Conservation (phyloP, 2,113 vertebrate genomes). For the Pachycephala philippinensis region DNA sequence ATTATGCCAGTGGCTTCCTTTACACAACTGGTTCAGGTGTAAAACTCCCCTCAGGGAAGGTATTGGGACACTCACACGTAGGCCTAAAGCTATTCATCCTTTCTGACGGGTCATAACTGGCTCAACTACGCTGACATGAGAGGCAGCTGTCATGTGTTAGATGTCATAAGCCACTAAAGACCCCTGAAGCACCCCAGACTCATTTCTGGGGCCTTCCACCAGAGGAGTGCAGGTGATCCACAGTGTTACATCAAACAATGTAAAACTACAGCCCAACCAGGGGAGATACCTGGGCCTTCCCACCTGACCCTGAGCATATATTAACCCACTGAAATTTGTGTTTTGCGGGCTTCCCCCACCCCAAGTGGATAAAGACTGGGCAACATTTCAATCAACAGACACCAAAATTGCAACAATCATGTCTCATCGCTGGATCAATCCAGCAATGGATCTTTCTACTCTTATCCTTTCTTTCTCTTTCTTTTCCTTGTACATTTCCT, state of each 20-base stretch:
- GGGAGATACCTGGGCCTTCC: not conserved
- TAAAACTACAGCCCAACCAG: not conserved
- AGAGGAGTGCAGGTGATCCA: not conserved
- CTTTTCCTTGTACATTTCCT: not conserved
- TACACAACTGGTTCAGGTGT: not conserved
- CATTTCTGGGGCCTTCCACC: not conserved
- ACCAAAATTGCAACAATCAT: not conserved
- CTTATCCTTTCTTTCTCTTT: not conserved
- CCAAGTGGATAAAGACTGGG: not conserved
- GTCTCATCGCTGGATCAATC: rapidly evolving
- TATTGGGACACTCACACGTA: not conserved
- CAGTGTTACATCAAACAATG: not conserved
- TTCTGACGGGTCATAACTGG: not conserved
- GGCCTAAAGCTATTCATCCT: not conserved
- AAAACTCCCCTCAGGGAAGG: not conserved
- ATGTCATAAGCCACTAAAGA: not conserved
- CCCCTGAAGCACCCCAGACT: not conserved
- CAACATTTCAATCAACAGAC: not conserved
- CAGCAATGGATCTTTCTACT: not conserved
- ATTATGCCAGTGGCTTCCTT: not conserved
- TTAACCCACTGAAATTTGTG: not conserved
- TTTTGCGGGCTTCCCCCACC: not conserved
- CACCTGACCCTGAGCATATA: rapidly evolving
- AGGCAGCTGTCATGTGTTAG: not conserved
- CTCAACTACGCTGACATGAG: not conserved